A percentile compares a stretch with the other conserved stretches of the same genome.
Evolutionary conservation across 2,113 vertebrate species (phyloP).

Genomic region (Prietella phreatophila): DNA sequence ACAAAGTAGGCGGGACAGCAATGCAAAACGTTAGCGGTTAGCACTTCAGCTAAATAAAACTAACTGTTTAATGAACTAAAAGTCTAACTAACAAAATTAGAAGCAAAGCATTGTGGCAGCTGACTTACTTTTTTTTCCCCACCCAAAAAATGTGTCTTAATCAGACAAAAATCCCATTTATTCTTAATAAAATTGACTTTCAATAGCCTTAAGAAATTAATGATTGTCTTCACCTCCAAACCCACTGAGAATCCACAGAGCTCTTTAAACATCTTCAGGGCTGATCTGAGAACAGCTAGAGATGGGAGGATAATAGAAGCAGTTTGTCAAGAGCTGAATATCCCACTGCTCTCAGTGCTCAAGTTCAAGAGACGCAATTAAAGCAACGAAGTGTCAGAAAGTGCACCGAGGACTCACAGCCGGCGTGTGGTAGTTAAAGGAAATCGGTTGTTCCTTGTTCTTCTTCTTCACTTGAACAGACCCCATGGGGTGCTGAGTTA

Average conservation of each 20-base stretch:
- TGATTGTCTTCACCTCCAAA: neutral
- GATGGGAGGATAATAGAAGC: conserved; percentile 14
- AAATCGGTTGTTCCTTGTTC: neutral
- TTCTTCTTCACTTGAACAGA: neutral
- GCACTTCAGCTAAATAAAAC: neutral
- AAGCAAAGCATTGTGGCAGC: neutral
- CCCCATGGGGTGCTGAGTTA: neutral
- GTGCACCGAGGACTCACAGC: neutral
- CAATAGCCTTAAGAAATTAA: neutral
- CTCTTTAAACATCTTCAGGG: neutral
- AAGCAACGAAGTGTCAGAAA: neutral
- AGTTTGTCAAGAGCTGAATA: neutral
- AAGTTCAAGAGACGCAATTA: conserved; percentile 30
- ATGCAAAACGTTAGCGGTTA: neutral
- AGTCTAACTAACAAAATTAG: neutral
- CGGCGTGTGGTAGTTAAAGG: neutral
- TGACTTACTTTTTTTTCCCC: neutral
- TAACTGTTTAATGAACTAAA: neutral
- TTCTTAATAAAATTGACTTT: neutral
- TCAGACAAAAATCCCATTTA: neutral
- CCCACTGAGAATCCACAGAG: neutral
- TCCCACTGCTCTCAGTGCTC: conserved; percentile 14
- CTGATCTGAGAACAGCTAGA: conserved; percentile 30
- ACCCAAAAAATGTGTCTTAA: neutral
- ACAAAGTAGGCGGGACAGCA: neutral